phyloP scores from a whole-genome alignment of 2,888 invertebrate genomes.

The Trachelus iudaicus region DNA sequence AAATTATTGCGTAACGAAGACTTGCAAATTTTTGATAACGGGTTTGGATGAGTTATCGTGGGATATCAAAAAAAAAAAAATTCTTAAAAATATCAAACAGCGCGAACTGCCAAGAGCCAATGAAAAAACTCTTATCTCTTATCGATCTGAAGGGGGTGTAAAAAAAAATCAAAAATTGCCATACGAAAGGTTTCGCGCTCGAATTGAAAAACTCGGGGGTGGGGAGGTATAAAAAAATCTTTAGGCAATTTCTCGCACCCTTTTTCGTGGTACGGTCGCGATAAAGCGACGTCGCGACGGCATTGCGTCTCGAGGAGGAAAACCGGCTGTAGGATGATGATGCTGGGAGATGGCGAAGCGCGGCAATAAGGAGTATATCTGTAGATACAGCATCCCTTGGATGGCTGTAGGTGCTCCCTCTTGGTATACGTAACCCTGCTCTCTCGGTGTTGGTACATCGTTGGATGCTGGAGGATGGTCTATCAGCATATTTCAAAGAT shows the following conservation, averaged over 20 bases:
- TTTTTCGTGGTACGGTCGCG: slow-evolving; percentile 33
- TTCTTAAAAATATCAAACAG: background rate
- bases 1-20: background rate
- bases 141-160: background rate
- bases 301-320: slow-evolving; percentile 22
- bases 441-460: background rate
- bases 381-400: background rate
- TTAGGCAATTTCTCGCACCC: slow-evolving; percentile 49
- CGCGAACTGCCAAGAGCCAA: background rate
- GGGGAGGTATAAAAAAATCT: slow-evolving; percentile 31
- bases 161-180: background rate
- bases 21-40: background rate
- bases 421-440: background rate
- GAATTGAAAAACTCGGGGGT: slow-evolving; percentile 20
- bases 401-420: background rate
- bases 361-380: slow-evolving; percentile 9
- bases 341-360: slow-evolving; percentile 16
- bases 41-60: background rate
- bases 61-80: background rate
- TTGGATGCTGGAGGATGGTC: slow-evolving; percentile 43
- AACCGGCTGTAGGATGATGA: slow-evolving; percentile 15
- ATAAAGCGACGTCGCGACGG: slow-evolving; percentile 44
- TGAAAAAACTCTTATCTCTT: background rate
- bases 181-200: background rate
- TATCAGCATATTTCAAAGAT: slow-evolving; percentile 67